phyloP scores from a whole-genome alignment of 2,797 vertebrate genomes.

The Eutrigla gurnardus region DNA sequence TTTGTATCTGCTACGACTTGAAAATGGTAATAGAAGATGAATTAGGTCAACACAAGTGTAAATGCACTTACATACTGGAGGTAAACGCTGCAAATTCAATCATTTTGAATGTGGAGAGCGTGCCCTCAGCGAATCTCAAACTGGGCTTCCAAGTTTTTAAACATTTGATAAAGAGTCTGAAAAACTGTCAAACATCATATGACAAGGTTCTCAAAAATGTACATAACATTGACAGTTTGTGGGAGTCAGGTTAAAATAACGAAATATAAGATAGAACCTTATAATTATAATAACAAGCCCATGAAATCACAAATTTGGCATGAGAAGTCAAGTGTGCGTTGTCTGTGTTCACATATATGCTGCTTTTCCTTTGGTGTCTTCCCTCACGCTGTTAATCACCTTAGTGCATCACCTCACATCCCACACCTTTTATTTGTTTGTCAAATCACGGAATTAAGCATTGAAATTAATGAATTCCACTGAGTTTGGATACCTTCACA shows the following conservation, averaged over 20 bases:
- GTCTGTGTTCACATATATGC: slow-evolving; percentile 4
- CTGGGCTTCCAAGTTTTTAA: background rate
- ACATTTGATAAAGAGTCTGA: slow-evolving; percentile 4
- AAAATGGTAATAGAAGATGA: background rate
- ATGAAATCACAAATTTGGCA: slow-evolving; percentile 29
- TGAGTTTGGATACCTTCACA: slow-evolving; percentile 30
- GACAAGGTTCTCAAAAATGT: slow-evolving; percentile 23
- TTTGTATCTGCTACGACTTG: background rate
- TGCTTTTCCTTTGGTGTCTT: slow-evolving; percentile 25
- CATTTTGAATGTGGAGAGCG: slow-evolving; percentile 19
- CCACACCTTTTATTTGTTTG: slow-evolving; percentile 50
- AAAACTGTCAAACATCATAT: slow-evolving; percentile 13
- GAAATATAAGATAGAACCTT: background rate
- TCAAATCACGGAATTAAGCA: slow-evolving; percentile 34
- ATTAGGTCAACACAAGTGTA: slow-evolving; percentile 1
- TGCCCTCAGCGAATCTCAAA: slow-evolving; percentile 8
- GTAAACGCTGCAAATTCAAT: background rate
- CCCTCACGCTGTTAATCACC: slow-evolving; percentile 49
- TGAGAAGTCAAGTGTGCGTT: slow-evolving; percentile 6
- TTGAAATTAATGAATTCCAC: slow-evolving; percentile 43
- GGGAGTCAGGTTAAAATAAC: slow-evolving; percentile 18
- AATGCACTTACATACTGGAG: background rate
- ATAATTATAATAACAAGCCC: slow-evolving; percentile 1
- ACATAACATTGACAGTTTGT: slow-evolving; percentile 8
- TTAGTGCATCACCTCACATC: slow-evolving; percentile 47